A percentile compares a stretch with the other conserved stretches of the same genome.
Evolutionary conservation across 2,113 vertebrate genomes (phyloP).

Genomic region (Serinus canaria): DNA sequence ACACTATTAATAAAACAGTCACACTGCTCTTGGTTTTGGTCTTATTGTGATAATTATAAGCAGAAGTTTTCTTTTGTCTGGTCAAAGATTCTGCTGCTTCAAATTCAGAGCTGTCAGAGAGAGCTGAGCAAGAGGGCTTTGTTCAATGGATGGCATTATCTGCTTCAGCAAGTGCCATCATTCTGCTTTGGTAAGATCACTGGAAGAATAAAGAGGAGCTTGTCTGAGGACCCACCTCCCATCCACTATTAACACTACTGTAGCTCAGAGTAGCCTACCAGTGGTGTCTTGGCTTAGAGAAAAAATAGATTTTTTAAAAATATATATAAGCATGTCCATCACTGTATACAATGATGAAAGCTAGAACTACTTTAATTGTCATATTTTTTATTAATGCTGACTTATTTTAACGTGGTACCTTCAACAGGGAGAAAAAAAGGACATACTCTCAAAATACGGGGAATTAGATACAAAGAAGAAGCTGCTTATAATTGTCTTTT

Average conservation of each 20-base stretch:
- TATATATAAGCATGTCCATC: neutral
- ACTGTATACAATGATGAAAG: neutral
- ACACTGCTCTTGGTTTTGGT: neutral
- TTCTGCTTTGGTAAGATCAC: neutral
- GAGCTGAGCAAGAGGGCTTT: neutral
- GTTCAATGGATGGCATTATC: neutral
- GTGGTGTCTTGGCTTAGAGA: neutral
- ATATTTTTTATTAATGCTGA: neutral
- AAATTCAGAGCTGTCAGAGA: neutral
- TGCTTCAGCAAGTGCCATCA: neutral
- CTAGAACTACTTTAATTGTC: neutral
- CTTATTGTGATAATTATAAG: constrained; percentile 22
- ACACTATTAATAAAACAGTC: constrained; percentile 25
- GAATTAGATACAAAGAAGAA: neutral
- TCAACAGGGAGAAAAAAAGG: neutral
- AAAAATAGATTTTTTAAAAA: neutral
- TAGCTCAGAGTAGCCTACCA: neutral
- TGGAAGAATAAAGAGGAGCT: neutral
- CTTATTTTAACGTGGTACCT: neutral
- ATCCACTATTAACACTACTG: neutral
- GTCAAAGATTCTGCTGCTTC: constrained; percentile 4
- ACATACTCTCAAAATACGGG: neutral
- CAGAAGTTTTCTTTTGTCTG: constrained; percentile 9
- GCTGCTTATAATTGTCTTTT: neutral
- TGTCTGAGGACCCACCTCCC: neutral